Conservation (phyloP, 92 coral and sea anemone species). For the Pocillopora grandis region DNA sequence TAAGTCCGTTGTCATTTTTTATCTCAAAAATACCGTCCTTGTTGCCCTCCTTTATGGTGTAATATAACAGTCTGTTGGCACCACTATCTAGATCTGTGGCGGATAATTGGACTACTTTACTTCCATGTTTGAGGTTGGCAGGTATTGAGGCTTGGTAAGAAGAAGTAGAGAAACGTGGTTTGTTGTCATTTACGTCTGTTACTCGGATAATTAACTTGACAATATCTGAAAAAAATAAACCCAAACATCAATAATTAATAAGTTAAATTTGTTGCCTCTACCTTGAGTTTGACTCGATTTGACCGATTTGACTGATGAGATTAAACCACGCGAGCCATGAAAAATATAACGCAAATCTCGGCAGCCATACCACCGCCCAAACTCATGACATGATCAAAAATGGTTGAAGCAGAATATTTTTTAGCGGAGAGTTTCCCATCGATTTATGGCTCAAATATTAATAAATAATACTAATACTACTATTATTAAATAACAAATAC, state of each 20-base stretch:
- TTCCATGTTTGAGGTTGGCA: conserved; percentile 52
- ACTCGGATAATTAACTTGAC: conserved; percentile 75
- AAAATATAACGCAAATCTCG: no score
- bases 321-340: no score
- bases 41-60: conserved; percentile 64
- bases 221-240: conserved; percentile 51
- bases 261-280: background rate
- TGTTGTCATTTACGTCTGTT: conserved; percentile 82
- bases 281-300: background rate
- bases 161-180: conserved; percentile 70
- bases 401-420: no score
- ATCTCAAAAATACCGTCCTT: conserved; percentile 64
- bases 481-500: no score
- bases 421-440: no score
- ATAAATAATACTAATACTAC: no score
- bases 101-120: conserved; percentile 59
- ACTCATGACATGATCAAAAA: no score
- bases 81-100: conserved; percentile 83
- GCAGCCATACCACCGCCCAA: no score
- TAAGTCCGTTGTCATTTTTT: conserved; percentile 64
- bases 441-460: no score
- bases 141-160: conserved; percentile 61
- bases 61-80: conserved; percentile 51
- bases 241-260: background rate
- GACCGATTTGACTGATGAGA: no score